Conservation (phyloP, 2,888 invertebrate species). For the Lasioglossum figueresi region DNA sequence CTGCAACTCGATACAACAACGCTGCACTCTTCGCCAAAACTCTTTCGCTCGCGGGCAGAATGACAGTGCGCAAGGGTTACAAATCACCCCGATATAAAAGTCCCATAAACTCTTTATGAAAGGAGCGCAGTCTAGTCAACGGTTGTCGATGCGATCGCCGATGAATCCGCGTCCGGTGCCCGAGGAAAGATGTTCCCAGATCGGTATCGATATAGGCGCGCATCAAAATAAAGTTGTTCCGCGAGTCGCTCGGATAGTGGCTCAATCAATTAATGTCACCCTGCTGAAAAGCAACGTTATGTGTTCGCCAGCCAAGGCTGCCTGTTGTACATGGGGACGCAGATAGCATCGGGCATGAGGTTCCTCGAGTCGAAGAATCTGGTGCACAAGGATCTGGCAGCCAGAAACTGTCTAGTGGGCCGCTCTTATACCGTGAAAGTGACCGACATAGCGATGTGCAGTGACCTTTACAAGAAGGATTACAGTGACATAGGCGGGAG, state of each 20-base stretch:
- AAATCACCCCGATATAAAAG: not conserved
- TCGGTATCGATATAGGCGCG: not conserved
- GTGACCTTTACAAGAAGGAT: slow-evolving; percentile 87
- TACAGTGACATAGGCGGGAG: slow-evolving; percentile 87
- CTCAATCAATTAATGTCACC: slow-evolving; percentile 21
- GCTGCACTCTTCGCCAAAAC: not conserved
- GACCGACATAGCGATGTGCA: slow-evolving; percentile 88
- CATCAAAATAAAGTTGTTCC: slow-evolving; percentile 33
- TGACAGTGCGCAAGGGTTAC: not conserved
- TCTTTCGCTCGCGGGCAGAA: not conserved
- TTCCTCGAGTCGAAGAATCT: slow-evolving; percentile 91
- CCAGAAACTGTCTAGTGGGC: slow-evolving; percentile 88
- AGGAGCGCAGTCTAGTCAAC: not conserved
- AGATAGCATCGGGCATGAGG: slow-evolving; percentile 92
- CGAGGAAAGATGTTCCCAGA: not conserved
- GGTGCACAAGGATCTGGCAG: slow-evolving; percentile 92
- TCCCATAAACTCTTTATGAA: not conserved
- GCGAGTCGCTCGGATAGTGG: not conserved
- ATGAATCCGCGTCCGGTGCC: not conserved
- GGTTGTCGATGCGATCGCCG: not conserved
- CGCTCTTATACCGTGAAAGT: slow-evolving; percentile 87
- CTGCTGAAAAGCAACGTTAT: not conserved
- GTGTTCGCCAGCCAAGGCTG: slow-evolving; percentile 86
- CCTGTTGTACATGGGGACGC: slow-evolving; percentile 89
- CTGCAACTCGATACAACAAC: not conserved